Evolutionary conservation across 92 coral and sea anemone species (phyloP).

Genomic region (Parazoanthus darwini): DNA sequence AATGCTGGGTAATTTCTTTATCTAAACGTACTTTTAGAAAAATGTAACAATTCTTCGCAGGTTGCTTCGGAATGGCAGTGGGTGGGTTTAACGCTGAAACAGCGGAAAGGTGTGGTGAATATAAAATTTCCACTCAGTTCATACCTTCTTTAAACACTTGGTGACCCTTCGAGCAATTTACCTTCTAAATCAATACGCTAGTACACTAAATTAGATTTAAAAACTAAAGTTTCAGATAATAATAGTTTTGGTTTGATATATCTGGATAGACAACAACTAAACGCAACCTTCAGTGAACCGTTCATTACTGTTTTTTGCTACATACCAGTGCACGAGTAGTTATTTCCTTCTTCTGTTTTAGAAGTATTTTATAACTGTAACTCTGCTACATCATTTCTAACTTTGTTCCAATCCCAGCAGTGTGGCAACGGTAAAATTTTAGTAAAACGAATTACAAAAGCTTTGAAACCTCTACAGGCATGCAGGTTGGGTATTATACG

Average conservation of each 20-base stretch:
- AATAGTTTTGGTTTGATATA: no score
- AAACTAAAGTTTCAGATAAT: no score
- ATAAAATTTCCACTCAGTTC: neutral
- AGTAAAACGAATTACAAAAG: neutral
- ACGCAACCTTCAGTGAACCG: no score
- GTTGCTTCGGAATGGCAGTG: neutral
- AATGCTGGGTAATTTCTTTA: neutral
- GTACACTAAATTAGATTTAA: neutral
- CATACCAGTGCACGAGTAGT: no score
- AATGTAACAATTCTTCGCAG: neutral
- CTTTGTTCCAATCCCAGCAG: neutral
- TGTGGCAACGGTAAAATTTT: neutral
- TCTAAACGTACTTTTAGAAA: neutral
- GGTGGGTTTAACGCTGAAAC: neutral
- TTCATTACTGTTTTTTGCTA: no score
- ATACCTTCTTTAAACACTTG: neutral
- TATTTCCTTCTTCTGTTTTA: no score
- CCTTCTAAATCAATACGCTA: neutral
- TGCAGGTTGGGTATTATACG: no score
- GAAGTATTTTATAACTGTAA: neutral
- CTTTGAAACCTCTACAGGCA: no score
- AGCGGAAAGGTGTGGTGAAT: slow-evolving; percentile 21
- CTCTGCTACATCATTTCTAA: neutral
- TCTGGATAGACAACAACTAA: no score
- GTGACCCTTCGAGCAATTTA: neutral